A percentile compares a stretch with the other conserved stretches of the same genome.
These are phyloP conservation scores for Lysandra bellargus DNA, from an alignment of 2,888 invertebrate species.

Conservation along the genomic window DNA sequence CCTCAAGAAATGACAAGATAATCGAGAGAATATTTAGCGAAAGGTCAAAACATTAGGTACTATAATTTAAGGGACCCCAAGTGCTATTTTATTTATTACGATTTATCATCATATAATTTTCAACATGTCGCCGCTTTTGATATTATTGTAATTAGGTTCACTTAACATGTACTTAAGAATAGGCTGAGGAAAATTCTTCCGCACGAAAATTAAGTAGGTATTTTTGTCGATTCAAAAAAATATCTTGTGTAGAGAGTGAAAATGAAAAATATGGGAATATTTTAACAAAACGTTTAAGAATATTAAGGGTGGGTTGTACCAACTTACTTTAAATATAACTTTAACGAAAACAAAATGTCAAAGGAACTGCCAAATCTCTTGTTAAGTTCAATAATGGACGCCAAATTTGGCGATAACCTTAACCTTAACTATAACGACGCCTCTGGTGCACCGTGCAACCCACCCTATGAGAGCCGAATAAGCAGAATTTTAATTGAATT, in stretches of 20 bases:
- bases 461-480: not conserved
- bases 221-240: not conserved
- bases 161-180: not conserved
- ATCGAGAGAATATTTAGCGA: constrained; percentile 6
- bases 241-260: not conserved
- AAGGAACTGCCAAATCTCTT: no score
- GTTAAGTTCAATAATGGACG: no score
- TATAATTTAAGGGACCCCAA: not conserved
- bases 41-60: constrained; percentile 11
- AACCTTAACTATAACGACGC: no score
- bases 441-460: no score
- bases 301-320: no score
- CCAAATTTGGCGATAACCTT: no score
- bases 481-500: not conserved
- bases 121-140: not conserved
- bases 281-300: no score
- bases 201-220: not conserved
- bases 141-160: not conserved
- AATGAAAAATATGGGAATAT: no score
- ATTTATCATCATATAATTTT: not conserved
- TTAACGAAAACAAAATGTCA: no score
- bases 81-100: constrained; percentile 2
- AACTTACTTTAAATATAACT: no score
- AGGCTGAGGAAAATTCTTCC: not conserved
- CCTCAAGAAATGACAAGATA: constrained; percentile 25